Evolutionary conservation across 1,140 invertebrate genomes (phyloP).

Genomic region (Psix sp.): DNA sequence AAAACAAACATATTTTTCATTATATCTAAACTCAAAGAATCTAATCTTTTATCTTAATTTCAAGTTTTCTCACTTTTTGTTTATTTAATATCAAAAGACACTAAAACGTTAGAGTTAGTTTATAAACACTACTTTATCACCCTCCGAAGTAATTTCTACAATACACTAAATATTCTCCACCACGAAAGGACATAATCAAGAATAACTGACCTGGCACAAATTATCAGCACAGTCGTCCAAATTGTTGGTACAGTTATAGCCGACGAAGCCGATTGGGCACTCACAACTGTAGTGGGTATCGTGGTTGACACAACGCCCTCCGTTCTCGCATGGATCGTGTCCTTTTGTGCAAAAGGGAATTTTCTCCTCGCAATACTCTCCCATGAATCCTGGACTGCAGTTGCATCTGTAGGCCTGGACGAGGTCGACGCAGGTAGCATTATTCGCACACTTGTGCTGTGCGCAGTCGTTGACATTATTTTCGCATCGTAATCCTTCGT

Average conservation of each 20-base stretch:
- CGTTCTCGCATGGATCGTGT: slow-evolving; percentile 95
- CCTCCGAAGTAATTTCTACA: too few relatives aligned
- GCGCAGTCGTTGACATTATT: slow-evolving; percentile 93
- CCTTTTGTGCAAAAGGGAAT: slow-evolving; percentile 92
- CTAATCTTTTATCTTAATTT: too few relatives aligned
- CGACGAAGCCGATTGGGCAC: slow-evolving; percentile 92
- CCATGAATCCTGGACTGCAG: slow-evolving; percentile 89
- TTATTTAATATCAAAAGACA: too few relatives aligned
- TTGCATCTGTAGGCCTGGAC: slow-evolving; percentile 90
- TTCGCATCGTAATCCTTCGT: slow-evolving; percentile 94
- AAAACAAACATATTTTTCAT: too few relatives aligned
- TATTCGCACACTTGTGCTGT: slow-evolving; percentile 90
- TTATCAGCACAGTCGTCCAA: slow-evolving; percentile 94
- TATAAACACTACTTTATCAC: too few relatives aligned
- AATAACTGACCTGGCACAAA: slow-evolving; percentile 87
- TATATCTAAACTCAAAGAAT: too few relatives aligned
- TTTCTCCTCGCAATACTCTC: slow-evolving; percentile 94
- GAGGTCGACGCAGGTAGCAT: slow-evolving; percentile 91
- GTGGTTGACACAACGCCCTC: slow-evolving; percentile 92
- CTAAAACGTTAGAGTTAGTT: too few relatives aligned
- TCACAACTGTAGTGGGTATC: slow-evolving; percentile 94
- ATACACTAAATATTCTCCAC: slow-evolving; percentile 10
- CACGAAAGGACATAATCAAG: too few relatives aligned
- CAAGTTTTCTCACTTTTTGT: too few relatives aligned
- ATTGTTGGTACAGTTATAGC: slow-evolving; percentile 94